A percentile compares a stretch with the other conserved stretches of the same genome.
These are phyloP conservation scores for Hippocampus kuda DNA, from an alignment of 2,797 vertebrate genomes.

Conservation along the genomic window DNA sequence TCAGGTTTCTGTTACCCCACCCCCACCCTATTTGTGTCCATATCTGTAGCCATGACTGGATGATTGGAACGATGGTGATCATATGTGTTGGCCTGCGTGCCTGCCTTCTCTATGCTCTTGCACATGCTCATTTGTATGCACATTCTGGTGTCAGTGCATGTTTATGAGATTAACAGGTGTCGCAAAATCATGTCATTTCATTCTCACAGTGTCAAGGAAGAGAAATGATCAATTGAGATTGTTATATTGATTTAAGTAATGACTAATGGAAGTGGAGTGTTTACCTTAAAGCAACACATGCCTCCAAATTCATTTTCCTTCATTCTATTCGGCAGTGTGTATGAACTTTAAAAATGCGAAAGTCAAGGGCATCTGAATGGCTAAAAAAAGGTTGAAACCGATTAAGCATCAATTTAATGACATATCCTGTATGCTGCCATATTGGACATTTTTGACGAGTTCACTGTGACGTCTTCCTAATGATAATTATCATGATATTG, in stretches of 20 bases:
- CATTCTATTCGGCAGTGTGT: too few species aligned
- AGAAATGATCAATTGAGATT: slow-evolving; percentile 36
- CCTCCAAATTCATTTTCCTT: too few species aligned
- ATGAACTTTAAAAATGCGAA: too few species aligned
- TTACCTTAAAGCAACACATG: too few species aligned
- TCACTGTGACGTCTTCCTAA: too few species aligned
- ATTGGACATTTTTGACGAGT: too few species aligned
- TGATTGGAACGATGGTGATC: slow-evolving; percentile 41
- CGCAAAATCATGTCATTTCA: slow-evolving; percentile 37
- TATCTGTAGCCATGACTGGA: slow-evolving; percentile 25
- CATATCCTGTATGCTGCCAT: too few species aligned
- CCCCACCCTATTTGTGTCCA: slow-evolving; percentile 21
- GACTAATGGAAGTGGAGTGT: too few species aligned
- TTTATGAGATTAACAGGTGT: slow-evolving; percentile 36
- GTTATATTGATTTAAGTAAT: slow-evolving; percentile 5
- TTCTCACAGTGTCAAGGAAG: slow-evolving; percentile 9
- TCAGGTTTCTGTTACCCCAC: slow-evolving; percentile 46
- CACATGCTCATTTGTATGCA: slow-evolving; percentile 6
- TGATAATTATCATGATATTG: too few species aligned
- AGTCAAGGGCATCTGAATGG: too few species aligned
- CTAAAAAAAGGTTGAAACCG: too few species aligned
- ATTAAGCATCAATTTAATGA: too few species aligned
- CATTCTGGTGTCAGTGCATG: slow-evolving; percentile 4
- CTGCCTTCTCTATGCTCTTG: slow-evolving; percentile 15
- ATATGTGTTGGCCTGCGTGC: slow-evolving; percentile 21